These are phyloP conservation scores for Mobula birostris DNA, from an alignment of 2,113 vertebrate genomes.

Conservation along the genomic window DNA sequence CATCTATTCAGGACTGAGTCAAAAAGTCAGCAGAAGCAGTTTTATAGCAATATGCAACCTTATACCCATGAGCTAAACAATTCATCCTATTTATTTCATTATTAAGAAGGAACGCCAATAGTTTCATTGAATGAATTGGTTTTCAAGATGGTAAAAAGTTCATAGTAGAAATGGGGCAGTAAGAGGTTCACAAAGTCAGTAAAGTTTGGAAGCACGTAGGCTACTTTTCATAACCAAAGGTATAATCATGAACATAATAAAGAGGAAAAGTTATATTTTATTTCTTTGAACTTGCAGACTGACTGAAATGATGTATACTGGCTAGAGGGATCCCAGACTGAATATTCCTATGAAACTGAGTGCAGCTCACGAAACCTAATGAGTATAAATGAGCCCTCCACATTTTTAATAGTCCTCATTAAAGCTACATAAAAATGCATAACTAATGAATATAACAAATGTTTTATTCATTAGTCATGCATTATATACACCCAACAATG, in stretches of 20 bases:
- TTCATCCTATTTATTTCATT: not conserved
- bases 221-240: not conserved
- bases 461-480: conserved; percentile 14
- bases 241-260: not conserved
- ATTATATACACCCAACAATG: conserved; percentile 11
- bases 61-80: not conserved
- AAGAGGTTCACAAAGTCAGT: not conserved
- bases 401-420: conserved; percentile 28
- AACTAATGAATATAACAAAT: conserved; percentile 24
- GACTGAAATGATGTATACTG: not conserved
- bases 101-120: not conserved
- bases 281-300: too few relatives aligned
- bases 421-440: conserved; percentile 32
- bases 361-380: conserved; percentile 16
- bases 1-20: too few relatives aligned
- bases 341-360: not conserved
- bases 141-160: not conserved
- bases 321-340: not conserved
- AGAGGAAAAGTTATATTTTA: not conserved
- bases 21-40: not conserved
- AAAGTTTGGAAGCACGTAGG: not conserved
- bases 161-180: not conserved
- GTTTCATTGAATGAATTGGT: not conserved
- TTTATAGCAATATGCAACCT: not conserved
- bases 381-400: conserved; percentile 30